phyloP scores from a whole-genome alignment of 2,797 vertebrate species.

The Champsocephalus esox region DNA sequence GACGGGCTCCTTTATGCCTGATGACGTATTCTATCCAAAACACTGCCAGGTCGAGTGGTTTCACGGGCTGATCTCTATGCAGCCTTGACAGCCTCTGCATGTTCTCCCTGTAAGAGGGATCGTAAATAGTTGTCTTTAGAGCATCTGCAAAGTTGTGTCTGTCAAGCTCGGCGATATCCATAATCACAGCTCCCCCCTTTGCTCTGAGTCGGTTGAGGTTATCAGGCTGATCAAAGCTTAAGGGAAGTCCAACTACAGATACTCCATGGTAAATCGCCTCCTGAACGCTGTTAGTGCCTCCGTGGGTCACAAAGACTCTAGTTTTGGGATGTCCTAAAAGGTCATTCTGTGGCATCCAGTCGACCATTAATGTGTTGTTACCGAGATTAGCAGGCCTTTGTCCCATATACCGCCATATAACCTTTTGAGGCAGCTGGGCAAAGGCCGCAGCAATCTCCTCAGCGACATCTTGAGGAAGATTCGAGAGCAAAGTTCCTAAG shows the following conservation, averaged over 20 bases:
- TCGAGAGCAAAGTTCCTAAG: constrained; percentile 74
- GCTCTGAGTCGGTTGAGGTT: constrained; percentile 77
- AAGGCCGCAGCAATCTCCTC: constrained; percentile 83
- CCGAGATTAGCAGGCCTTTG: constrained; percentile 73
- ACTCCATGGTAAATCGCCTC: constrained; percentile 83
- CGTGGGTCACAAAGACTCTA: constrained; percentile 79
- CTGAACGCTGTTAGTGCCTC: constrained; percentile 81
- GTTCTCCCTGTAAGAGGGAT: constrained; percentile 77
- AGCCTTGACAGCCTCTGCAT: constrained; percentile 82
- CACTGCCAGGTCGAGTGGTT: constrained; percentile 77
- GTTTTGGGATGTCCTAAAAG: constrained; percentile 83
- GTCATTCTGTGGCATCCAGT: constrained; percentile 86
- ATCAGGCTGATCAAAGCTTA: constrained; percentile 82
- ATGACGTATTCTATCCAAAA: constrained; percentile 86
- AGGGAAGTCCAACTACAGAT: constrained; percentile 73
- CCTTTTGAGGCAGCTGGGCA: constrained; percentile 81
- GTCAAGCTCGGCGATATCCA: constrained; percentile 67
- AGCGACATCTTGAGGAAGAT: constrained; percentile 67
- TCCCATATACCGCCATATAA: constrained; percentile 80
- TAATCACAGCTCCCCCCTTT: constrained; percentile 73
- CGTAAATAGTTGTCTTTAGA: constrained; percentile 69
- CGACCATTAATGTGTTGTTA: constrained; percentile 81
- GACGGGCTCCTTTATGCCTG: constrained; percentile 79
- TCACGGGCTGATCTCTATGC: constrained; percentile 78
- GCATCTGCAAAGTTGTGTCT: constrained; percentile 71